Evolutionary conservation across 1,140 invertebrate species (phyloP), one percentile per base, ranked within the genome.

Genomic region (Cydia pomonella): DNA sequence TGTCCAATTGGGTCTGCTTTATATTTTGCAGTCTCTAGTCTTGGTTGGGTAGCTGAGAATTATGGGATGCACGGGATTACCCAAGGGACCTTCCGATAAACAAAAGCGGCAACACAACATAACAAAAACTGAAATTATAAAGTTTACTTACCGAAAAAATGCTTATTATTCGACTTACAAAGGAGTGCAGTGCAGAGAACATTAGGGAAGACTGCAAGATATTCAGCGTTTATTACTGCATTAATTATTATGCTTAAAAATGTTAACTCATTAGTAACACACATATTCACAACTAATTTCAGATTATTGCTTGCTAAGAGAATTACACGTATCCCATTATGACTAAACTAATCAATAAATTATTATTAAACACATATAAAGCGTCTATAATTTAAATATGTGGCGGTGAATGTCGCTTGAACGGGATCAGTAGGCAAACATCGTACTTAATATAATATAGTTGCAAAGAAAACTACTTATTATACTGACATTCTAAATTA

Each of bases 231-330:
- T 83, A 85, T 82, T 82, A 81, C 85, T 80, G 82, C 75, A 86
- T 84, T 83, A 76, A 74, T 86, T 79, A 79, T 80, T 79, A 80
- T 73, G 76, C 79, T 82, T 83, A 74, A 76, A 78, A 78, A 33
- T 23, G 64, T 69, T 69, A 69, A 69, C 41, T 33, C 27, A 33
- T 69, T 29, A 69, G 64, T 69, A 69, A 69, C 64, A 75, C 73
- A 66, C 79, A 82, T 82, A 77, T 84, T 82, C 79, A 77, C 69
- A 77, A 73, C 63, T 81, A 79, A 84, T 78, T 74, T 76, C 27
- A 29, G 74, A 69, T 69, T 88, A 88, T 88, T 88, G 87, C 85
- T 86, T 82, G 74, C 66, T 80, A 74, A 66, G 80, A 73, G 27
- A 73, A 73, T 73, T 38, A 73, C 53, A 69, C 64, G 64, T 69